Base-by-base conservation (phyloP, 2,113 vertebrate species). In the Diadophis punctatus region DNA sequence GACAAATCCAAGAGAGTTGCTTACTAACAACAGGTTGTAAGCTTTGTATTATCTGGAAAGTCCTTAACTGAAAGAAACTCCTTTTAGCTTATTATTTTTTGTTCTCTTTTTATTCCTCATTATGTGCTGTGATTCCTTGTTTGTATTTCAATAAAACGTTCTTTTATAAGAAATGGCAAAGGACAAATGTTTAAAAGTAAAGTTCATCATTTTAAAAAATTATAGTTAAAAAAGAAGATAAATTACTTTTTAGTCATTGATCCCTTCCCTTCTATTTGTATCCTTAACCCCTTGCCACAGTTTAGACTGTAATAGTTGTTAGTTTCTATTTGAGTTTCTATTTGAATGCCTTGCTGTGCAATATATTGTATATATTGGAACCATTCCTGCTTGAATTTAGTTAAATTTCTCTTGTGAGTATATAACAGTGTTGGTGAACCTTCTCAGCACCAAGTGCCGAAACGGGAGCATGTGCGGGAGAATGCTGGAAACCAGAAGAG, bases 111-210 rank as follows among this genome's bases (percentile, higher is more conserved):
- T 25, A 74, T 49, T 53, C 3, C 10, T 86, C 58, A 43, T 93
- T 93, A 93, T 93, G 25, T 25, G 46, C 20, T 34, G 43, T 27
- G 39, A 56, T 56, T 89, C 52, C 89, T n/a, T 94, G 51, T 51
- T 87, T 11, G 86, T 91, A 93, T 2, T 90, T 84, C 68, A 94
- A 63, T 48, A 55, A 91, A 93, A 94, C 84, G 90, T 89, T 94
- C 85, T 91, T 89, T 94, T 48, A 74, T 27, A 87, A 86, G 80
- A 84, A 51, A n/a, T 93, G 22, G 84, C 58, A 94, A 95, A 94
- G 55, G 39, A 93, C 12, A 94, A 93, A 87, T 2, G 3, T 88
- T 85, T 87, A 14, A 93, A 94, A 3, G 10, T 84, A 90, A 94
- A 95, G 68, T 94, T 95, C 92, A 95, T 89, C 94, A 92, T 74